Base-by-base conservation (phyloP, 1,140 invertebrate species). In the Pararge aegeria region DNA sequence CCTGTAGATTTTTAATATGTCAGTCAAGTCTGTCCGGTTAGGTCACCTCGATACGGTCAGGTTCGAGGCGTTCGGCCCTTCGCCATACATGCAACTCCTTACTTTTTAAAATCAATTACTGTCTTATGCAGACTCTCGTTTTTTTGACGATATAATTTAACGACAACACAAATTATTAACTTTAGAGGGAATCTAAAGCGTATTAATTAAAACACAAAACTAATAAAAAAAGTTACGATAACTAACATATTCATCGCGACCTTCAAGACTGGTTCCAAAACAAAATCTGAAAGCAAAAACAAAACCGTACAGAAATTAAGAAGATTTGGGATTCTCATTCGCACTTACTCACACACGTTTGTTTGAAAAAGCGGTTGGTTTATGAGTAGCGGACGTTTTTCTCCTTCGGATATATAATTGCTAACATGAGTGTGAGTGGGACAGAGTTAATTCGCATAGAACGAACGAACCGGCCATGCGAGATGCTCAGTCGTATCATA, bases 401-500 rank as follows among this genome's bases (percentile, higher is more conserved):
- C 76, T 79, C 73, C 74, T 53, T 83, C 73, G 66, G 46, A 37
- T 60, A 20, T 67, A 55, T 61, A 42, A 42, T 20, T 50, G 37
- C 59, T 42, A 58, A 60, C 55, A 68, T 71, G 55, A 37, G 80
- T 72, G 77, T 53, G 75, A 89, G 70, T 38, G 68, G 61, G 86
- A 87, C 59, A 61, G 72, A 64, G 68, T 53, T 76, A 78, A 87
- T 88, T 88, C 80, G 85, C 83, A 78, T 80, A 76, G 80, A 76
- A 73, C 70, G 70, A 78, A 77, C 82, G 73, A 87, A 87, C 83
- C 83, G 84, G 83, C 86, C 86, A 83, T 86, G 78, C 86, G 86
- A 89, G 86, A 89, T 89, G 81, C 80, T 86, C 86, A 80, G 76
- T 79, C 81, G 81, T 89, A 89, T 89, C 86, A 89, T 89, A 89